Conservation (phyloP, 2,888 invertebrate species). For the Ochropacha duplaris region DNA sequence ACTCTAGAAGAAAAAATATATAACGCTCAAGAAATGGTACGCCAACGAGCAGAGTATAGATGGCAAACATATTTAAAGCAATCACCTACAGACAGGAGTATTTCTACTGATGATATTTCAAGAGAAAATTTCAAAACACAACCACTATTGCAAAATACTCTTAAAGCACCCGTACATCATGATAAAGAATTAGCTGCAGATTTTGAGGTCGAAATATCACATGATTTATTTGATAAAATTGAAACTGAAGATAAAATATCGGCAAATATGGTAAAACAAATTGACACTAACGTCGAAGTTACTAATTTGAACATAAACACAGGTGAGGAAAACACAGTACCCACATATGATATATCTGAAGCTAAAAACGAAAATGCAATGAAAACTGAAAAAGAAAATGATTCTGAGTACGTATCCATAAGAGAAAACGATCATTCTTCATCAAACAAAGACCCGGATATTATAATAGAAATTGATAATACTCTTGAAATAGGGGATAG, state of each 20-base stretch:
- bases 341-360: background rate
- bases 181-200: conserved; percentile 30
- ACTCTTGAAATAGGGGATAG: background rate
- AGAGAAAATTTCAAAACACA: conserved; percentile 1
- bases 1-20: conserved; percentile 60
- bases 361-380: background rate
- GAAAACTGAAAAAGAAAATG: background rate
- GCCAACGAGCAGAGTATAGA: conserved; percentile 49
- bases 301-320: background rate
- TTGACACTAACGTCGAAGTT: conserved; percentile 13
- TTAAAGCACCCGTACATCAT: conserved; percentile 29
- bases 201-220: conserved; percentile 46
- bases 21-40: conserved; percentile 57
- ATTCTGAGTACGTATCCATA: conserved; percentile 2
- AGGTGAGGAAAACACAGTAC: background rate
- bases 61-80: conserved; percentile 29
- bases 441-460: conserved; percentile 8
- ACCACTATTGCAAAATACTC: conserved; percentile 8
- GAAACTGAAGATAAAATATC: conserved; percentile 8
- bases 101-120: conserved; percentile 2
- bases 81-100: background rate
- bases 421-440: background rate
- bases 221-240: conserved; percentile 16
- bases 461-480: background rate
- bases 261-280: background rate